Conservation (phyloP, 1,140 invertebrate genomes). For the Drosophila mayri region DNA sequence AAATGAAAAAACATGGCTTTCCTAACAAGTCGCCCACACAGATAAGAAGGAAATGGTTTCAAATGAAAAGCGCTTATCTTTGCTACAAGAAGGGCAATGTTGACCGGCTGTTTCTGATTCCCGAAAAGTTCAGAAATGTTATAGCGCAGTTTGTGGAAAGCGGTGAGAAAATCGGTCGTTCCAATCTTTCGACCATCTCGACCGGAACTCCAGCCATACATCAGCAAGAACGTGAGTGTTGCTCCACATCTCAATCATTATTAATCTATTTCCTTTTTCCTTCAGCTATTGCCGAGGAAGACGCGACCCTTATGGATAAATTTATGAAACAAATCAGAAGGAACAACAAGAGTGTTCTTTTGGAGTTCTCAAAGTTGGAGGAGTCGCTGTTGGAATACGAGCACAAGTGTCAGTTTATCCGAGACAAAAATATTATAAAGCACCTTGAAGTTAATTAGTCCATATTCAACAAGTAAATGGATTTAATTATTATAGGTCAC, state of each 20-base stretch:
- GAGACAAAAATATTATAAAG: conserved; percentile 63
- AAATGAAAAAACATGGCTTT: conserved; percentile 75
- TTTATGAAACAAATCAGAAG: conserved; percentile 56
- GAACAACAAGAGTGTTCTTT: conserved; percentile 56
- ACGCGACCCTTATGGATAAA: conserved; percentile 30
- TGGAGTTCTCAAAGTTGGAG: conserved; percentile 59
- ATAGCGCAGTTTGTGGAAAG: conserved; percentile 77
- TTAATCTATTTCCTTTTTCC: background rate
- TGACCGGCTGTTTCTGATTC: conserved; percentile 67
- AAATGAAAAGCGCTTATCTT: conserved; percentile 79
- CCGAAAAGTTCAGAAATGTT: conserved; percentile 65
- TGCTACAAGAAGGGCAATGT: conserved; percentile 79
- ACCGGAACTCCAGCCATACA: conserved; percentile 18
- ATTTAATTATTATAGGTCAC: background rate
- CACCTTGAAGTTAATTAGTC: conserved; percentile 1
- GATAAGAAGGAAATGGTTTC: conserved; percentile 78
- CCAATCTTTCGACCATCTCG: conserved; percentile 33
- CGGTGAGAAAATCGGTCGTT: conserved; percentile 48
- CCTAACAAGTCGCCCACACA: conserved; percentile 77
- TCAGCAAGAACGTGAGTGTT: conserved; percentile 21
- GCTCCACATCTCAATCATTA: background rate
- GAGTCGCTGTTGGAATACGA: conserved; percentile 60
- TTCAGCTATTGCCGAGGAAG: conserved; percentile 2
- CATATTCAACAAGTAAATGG: background rate
- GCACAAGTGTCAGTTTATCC: conserved; percentile 66